Base-by-base conservation (phyloP, 1,140 invertebrate species). In the Drosophila bocqueti region DNA sequence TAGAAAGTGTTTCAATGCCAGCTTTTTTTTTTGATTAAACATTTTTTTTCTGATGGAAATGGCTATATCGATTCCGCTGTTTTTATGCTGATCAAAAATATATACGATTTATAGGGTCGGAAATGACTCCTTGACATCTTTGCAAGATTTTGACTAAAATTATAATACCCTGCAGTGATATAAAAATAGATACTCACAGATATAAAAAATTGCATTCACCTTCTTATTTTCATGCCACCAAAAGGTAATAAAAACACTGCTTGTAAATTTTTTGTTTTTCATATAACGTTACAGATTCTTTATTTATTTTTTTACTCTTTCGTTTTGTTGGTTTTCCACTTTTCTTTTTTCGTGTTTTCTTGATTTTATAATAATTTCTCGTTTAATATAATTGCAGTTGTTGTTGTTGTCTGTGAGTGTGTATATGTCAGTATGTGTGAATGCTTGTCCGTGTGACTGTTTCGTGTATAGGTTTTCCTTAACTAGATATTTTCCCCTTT, bases 211-310 rank as follows among this genome's bases (percentile, higher is more conserved):
- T 26, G 0, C 2, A 26, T 16, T 31, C 29, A 50, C 26, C 47
- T 50, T n/a, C 3, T 1, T 0, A 4, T 50, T 38, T 15, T 2
- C 24, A 6, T 10, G 6, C 31, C 24, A 18, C 13, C 11, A 7
- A 11, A 24, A 40, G 3, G 24, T 24, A 55, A 43, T n/a, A n/a
- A 50, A 78, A 78, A 60, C 9, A 34, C 29, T 10, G 11, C 21
- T 47, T 60, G 1, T 0, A 29, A 80, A 63, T 49, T 82, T 71
- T 65, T 79, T 68, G 75, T 90, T 92, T 92, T 92, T 76, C 91
- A 92, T 92, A 92, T 92, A 92, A 92, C 91, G 87, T 91, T 92
- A 92, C 83, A 92, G 86, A 91, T 92, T 92, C 87, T 91, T 85
- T 86, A 92, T 92, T 85, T 87, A 87, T 72, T 80, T 76, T 68